Conservation (phyloP, 2,888 invertebrate species). For the Anodontia alba region DNA sequence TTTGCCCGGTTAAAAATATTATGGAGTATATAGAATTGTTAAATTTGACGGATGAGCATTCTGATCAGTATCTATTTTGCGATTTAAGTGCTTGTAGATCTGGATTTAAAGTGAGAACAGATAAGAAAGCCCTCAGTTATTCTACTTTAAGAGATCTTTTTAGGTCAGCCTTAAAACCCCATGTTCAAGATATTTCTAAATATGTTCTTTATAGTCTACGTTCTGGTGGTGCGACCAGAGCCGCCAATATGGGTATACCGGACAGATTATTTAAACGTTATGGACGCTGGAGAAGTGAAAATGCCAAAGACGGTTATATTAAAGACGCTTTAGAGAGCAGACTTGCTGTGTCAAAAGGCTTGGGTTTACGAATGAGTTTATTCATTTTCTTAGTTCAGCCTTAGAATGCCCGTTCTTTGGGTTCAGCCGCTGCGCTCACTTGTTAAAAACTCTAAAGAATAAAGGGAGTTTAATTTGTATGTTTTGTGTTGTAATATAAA, state of each 20-base stretch:
- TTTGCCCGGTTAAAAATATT: conserved; percentile 28
- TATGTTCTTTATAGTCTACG: conserved; percentile 26
- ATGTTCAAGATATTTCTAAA: conserved; percentile 27
- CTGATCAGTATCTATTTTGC: conserved; percentile 15
- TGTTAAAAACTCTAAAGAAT: no score
- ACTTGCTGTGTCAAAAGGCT: no score
- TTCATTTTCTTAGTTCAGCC: no score
- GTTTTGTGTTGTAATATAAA: no score
- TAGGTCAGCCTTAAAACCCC: conserved; percentile 28
- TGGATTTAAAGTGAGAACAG: conserved; percentile 9
- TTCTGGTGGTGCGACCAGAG: conserved; percentile 32
- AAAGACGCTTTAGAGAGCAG: no score
- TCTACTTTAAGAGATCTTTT: conserved; percentile 30
- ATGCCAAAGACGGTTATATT: no score
- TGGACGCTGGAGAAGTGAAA: conserved; percentile 13
- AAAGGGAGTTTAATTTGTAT: no score
- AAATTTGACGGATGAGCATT: not conserved
- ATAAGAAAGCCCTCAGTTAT: conserved; percentile 21
- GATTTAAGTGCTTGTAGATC: not conserved
- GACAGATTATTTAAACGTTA: conserved; percentile 39
- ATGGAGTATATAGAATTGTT: not conserved
- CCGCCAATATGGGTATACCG: conserved; percentile 27
- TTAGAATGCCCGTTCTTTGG: no score
- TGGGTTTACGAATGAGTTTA: no score
- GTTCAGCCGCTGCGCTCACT: no score